Base-by-base conservation (phyloP, 2,113 vertebrate genomes). In the Epinephelus moara region DNA sequence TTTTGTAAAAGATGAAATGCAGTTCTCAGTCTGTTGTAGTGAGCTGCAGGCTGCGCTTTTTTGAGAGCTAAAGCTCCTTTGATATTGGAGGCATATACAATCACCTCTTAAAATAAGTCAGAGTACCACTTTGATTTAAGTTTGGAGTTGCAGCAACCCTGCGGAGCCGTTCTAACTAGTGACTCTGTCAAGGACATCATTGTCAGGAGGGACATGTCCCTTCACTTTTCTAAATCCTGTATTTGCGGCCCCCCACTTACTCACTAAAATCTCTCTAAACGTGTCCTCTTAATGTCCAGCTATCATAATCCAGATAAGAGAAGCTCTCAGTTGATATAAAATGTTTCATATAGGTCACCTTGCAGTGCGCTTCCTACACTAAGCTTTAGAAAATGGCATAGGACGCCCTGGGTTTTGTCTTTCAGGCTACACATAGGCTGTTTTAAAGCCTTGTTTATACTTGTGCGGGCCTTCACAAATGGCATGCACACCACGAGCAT, bases 1-100 rank as follows among this genome's bases (percentile, higher is more conserved):
- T 66, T 81, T 69, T 30, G 11, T 64, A 57, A 73, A 73, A 86
- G 63, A 71, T 89, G 59, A 84, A 78, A 80, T 71, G 74, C 52
- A 52, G 76, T 18, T 62, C 80, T 68, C 27, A 42, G 67, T 56
- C 18, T 59, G 73, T 67, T 70, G 55, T 40, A 23, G 69, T 64
- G 19, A 42, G 71, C 80, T 67, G 27, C 50, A 75, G 66, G 75
- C 72, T 49, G 57, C 47, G 59, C 27, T 60, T 64, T 47, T 49
- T 70, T 2, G 27, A 52, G 33, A 70, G 57, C 19, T 27, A 49
- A 37, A 52, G 37, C 73, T 83, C 3, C 55, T 82, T 81, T 74
- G 55, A 84, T 84, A 57, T 78, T n/a, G 12, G 42, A 79, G 40
- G 27, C 12, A 1, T 59, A 61, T 4, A 40, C 69, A 72, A 27